phyloP scores from a whole-genome alignment of 2,888 invertebrate genomes.

The Tortrix viridana region DNA sequence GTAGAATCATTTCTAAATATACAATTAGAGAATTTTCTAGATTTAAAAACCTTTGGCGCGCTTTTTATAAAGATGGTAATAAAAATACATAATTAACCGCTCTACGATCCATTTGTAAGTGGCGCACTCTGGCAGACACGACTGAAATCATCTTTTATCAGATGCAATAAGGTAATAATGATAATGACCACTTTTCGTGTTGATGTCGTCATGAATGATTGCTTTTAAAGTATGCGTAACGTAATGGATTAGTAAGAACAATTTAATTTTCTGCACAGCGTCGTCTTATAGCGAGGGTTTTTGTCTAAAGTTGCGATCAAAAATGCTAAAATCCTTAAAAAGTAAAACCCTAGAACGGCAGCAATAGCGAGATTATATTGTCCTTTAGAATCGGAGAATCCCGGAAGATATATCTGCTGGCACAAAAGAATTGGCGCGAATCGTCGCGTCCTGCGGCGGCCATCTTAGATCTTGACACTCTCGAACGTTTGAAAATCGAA shows the following conservation, averaged over 20 bases:
- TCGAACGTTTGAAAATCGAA: constrained; percentile 76
- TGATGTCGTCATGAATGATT: too few relatives aligned
- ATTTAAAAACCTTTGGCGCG: neutral
- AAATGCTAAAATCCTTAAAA: constrained; percentile 7
- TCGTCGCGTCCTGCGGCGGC: constrained; percentile 64
- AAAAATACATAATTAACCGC: too few relatives aligned
- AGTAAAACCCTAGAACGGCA: constrained; percentile 52
- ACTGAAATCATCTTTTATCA: too few relatives aligned
- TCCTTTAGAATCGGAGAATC: constrained; percentile 69
- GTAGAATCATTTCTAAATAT: neutral
- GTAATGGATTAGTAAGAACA: too few relatives aligned
- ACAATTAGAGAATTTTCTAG: neutral
- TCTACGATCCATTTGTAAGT: too few relatives aligned
- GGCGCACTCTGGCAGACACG: too few relatives aligned
- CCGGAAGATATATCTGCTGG: constrained; percentile 69
- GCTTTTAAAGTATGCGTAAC: too few relatives aligned
- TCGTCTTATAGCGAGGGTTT: too few relatives aligned
- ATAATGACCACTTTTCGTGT: too few relatives aligned
- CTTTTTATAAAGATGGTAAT: neutral
- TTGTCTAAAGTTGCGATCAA: neutral
- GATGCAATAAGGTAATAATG: too few relatives aligned
- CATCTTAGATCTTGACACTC: constrained; percentile 64
- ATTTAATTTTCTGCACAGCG: too few relatives aligned
- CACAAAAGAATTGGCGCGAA: constrained; percentile 80
- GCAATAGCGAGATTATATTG: constrained; percentile 72